Evolutionary conservation across 2,113 vertebrate species (phyloP).

Genomic region (Gallinago media): DNA sequence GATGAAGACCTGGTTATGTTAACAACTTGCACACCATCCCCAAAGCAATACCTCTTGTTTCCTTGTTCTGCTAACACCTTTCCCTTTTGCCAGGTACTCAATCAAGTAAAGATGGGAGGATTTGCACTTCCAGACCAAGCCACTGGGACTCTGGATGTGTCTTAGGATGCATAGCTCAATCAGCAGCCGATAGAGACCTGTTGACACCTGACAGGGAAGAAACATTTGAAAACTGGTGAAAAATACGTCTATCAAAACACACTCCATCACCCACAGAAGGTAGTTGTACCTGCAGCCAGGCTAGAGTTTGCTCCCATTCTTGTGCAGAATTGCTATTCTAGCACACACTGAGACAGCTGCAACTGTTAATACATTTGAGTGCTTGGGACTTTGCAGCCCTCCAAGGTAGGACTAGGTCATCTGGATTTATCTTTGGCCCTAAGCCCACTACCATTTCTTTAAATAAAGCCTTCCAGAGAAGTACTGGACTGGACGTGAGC

Average conservation of each 20-base stretch:
- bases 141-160: conserved; percentile 71
- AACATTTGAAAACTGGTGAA: not conserved
- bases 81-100: conserved; percentile 65
- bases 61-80: conserved; percentile 2
- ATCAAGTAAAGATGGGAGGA: conserved; percentile 72
- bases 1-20: not conserved
- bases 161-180: conserved; percentile 61
- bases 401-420: not conserved
- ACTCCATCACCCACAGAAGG: not conserved
- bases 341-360: not conserved
- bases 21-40: not conserved
- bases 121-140: conserved; percentile 78
- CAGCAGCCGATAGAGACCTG: conserved; percentile 68
- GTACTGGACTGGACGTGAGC: not conserved
- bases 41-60: conserved; percentile 56
- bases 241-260: not conserved
- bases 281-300: not conserved
- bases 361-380: not conserved
- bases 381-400: not conserved
- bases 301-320: not conserved
- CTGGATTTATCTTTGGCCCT: not conserved
- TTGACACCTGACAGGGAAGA: conserved; percentile 73
- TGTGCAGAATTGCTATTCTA: not conserved
- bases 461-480: not conserved
- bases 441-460: not conserved